Conservation (phyloP, 1,140 invertebrate species). For the Dendrolimus kikuchii region DNA sequence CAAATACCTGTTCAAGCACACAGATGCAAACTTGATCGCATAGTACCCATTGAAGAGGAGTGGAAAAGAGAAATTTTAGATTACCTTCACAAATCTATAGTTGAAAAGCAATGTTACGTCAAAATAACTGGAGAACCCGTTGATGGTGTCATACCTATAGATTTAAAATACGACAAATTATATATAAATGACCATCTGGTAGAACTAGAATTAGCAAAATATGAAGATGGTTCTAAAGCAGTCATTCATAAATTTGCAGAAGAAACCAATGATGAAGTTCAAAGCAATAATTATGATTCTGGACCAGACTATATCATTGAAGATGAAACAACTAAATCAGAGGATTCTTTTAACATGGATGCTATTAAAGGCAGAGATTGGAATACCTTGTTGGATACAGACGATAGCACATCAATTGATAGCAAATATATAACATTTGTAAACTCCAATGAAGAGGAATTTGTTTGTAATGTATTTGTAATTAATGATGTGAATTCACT, state of each 20-base stretch:
- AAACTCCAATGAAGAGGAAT: slow-evolving; percentile 24
- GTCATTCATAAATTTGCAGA: slow-evolving; percentile 28
- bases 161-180: slow-evolving; percentile 52
- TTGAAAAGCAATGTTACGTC: slow-evolving; percentile 51
- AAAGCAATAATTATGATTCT: slow-evolving; percentile 31
- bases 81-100: slow-evolving; percentile 55
- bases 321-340: slow-evolving; percentile 18
- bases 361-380: slow-evolving; percentile 37
- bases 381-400: slow-evolving; percentile 43
- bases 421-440: slow-evolving; percentile 27
- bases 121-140: slow-evolving; percentile 33
- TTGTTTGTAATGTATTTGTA: slow-evolving; percentile 39
- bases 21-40: slow-evolving; percentile 60
- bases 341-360: slow-evolving; percentile 28
- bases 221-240: slow-evolving; percentile 41
- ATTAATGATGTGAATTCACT: slow-evolving; percentile 37
- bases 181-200: slow-evolving; percentile 58
- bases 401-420: slow-evolving; percentile 13
- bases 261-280: slow-evolving; percentile 9
- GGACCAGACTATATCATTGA: slow-evolving; percentile 54
- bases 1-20: slow-evolving; percentile 74
- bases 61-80: slow-evolving; percentile 52
- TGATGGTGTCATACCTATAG: slow-evolving; percentile 37
- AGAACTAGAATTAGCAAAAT: slow-evolving; percentile 53
- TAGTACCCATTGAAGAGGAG: slow-evolving; percentile 43